Base-by-base conservation (phyloP, 2,888 invertebrate species). In the Bellardia pandia region DNA sequence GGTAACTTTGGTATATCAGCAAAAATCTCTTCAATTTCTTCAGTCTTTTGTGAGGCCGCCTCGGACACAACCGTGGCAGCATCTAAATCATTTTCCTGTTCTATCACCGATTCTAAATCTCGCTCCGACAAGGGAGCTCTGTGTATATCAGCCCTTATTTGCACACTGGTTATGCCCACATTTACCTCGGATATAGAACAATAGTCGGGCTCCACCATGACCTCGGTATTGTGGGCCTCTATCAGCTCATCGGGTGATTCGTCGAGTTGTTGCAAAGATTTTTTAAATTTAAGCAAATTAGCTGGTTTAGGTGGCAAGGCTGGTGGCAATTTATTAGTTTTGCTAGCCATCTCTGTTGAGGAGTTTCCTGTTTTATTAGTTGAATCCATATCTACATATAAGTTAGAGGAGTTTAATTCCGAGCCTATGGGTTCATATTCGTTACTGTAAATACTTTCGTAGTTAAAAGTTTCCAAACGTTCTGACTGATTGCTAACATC, bases 261-360 rank as follows among this genome's bases (percentile, higher is more conserved):
- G 2, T 91, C 90, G 3, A 92, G 88, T 62, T 92, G 92, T 11
- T 91, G 90, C 66, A 91, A 88, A 3, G 91, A 91, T 69, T 94
- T 95, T 94, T 96, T 94, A 94, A 96, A 94, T 95, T 96, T 91
- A 94, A 96, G 91, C 90, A 96, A 94, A 93, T 96, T 96, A 89
- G 96, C 95, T 90, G 97, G 97, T 94, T 97, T 96, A 66, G 97
- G 96, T 86, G 97, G 96, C 92, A 97, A 93, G 89, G 97, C 96
- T 78, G 96, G 96, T 84, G 96, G 96, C 89, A 93, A 77, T 86
- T 93, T 91, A 30, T 90, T 89, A 58, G 85, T 90, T 90, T 88
- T 89, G 68, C 23, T 90, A 5, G 30, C 4, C 88, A 42, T 89
- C 16, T 72, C 94, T 11, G 42, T 51, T 2, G 53, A 14, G n/a